phyloP scores from a whole-genome alignment of 2,113 vertebrate species.

The Forbesichthys agassizii region DNA sequence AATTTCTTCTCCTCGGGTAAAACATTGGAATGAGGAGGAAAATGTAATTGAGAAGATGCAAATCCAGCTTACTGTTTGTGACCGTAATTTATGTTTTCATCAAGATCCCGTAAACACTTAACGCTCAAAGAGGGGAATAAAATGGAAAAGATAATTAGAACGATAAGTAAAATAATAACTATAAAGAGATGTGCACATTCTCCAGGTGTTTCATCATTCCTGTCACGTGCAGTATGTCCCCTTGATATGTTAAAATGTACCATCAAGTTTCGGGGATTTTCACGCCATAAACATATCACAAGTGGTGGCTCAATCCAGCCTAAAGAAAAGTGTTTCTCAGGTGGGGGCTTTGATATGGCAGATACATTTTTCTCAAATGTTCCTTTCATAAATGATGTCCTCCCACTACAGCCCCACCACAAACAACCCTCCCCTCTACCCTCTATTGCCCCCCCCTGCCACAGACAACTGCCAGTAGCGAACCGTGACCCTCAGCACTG shows the following conservation, averaged over 20 bases:
- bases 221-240: not conserved
- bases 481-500: not conserved
- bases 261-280: no score
- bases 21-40: conserved; percentile 32
- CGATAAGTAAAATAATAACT: conserved; percentile 45
- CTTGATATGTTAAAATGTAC: conserved; percentile 27
- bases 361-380: conserved; percentile 70
- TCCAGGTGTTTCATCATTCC: conserved; percentile 10
- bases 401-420: not conserved
- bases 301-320: no score
- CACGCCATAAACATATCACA: no score
- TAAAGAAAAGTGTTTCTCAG: conserved; percentile 9
- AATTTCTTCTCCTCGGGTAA: conserved; percentile 41
- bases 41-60: conserved; percentile 55
- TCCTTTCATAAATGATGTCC: conserved; percentile 63
- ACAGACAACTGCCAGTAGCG: no score
- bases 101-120: conserved; percentile 21
- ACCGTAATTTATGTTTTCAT: conserved; percentile 52
- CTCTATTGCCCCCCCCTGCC: no score
- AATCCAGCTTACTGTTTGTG: conserved; percentile 44
- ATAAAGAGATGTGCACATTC: conserved; percentile 18
- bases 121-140: conserved; percentile 27
- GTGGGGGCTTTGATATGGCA: conserved; percentile 64
- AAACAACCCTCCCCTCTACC: not conserved
- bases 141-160: conserved; percentile 53